Evolutionary conservation across 2,113 vertebrate genomes (phyloP).

Genomic region (Rhombomys opimus): DNA sequence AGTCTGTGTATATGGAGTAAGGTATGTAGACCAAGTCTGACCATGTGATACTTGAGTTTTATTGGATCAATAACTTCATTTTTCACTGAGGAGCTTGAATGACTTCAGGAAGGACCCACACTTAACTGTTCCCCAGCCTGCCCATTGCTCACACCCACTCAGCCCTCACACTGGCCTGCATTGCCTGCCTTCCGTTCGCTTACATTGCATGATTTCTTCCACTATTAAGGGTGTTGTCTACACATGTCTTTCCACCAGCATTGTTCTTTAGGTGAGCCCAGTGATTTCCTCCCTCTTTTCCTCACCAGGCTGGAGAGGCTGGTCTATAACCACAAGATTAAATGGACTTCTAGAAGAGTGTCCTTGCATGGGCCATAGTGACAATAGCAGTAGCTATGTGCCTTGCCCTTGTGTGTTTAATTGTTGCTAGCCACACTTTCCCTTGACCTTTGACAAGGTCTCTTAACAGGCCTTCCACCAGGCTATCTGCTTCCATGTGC

Average conservation of each 20-base stretch:
- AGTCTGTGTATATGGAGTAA: fast-evolving
- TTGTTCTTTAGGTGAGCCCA: conserved; percentile 12
- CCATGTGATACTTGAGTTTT: not conserved
- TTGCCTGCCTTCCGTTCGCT: not conserved
- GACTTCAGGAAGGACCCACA: not conserved
- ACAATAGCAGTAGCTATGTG: not conserved
- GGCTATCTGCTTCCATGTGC: not conserved
- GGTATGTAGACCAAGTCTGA: not conserved
- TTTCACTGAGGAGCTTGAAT: not conserved
- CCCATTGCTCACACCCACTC: not conserved
- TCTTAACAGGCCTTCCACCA: not conserved
- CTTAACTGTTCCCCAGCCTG: not conserved
- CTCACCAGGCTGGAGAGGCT: not conserved
- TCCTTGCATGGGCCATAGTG: not conserved
- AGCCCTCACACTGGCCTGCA: not conserved
- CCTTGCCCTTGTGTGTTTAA: not conserved
- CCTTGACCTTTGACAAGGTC: not conserved
- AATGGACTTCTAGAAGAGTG: not conserved
- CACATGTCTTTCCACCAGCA: not conserved
- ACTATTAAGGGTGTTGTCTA: not conserved
- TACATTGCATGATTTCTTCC: not conserved
- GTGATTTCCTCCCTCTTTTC: not conserved
- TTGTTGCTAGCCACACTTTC: not conserved
- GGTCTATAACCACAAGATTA: not conserved
- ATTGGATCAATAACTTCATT: not conserved